A percentile compares a stretch with the other conserved stretches of the same genome.
These are phyloP conservation scores for Arge pagana DNA, from an alignment of 2,888 invertebrate genomes.

Conservation along the genomic window DNA sequence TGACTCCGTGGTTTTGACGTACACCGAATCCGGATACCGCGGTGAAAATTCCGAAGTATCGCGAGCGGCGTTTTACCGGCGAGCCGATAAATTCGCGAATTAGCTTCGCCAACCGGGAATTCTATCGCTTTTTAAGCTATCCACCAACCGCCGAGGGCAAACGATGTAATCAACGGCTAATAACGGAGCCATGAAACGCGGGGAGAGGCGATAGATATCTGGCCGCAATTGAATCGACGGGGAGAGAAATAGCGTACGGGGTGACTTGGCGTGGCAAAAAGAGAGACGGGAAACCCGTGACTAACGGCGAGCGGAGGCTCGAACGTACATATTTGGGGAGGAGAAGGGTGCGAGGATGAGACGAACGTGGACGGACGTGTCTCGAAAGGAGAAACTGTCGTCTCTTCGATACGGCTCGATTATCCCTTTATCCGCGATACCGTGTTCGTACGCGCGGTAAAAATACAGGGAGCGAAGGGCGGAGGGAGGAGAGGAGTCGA, in stretches of 20 bases:
- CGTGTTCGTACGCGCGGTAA: no score
- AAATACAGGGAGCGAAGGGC: slow-evolving; percentile 16
- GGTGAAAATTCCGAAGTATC: no score
- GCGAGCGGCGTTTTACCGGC: no score
- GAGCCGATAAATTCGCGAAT: no score
- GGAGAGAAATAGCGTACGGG: slow-evolving; percentile 24
- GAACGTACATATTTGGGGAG: no score
- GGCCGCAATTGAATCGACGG: slow-evolving; percentile 20
- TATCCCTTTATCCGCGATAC: no score
- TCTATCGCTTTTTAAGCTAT: background rate
- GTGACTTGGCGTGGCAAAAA: background rate
- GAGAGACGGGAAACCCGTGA: background rate
- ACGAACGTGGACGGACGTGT: slow-evolving; percentile 7
- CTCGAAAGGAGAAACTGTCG: no score
- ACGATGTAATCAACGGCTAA: slow-evolving; percentile 6
- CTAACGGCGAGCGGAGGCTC: background rate
- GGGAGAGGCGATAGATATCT: slow-evolving; percentile 7
- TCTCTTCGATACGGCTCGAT: no score
- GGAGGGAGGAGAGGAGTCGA: slow-evolving; percentile 12
- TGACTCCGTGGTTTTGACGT: no score
- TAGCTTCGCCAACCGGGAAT: no score
- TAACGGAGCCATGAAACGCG: slow-evolving; percentile 13
- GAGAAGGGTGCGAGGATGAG: background rate
- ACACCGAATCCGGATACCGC: no score
- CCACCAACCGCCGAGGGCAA: slow-evolving; percentile 1